These are phyloP conservation scores for Corynorhinus townsendii DNA, from an alignment of 2,113 vertebrate genomes.

Conservation along the genomic window DNA sequence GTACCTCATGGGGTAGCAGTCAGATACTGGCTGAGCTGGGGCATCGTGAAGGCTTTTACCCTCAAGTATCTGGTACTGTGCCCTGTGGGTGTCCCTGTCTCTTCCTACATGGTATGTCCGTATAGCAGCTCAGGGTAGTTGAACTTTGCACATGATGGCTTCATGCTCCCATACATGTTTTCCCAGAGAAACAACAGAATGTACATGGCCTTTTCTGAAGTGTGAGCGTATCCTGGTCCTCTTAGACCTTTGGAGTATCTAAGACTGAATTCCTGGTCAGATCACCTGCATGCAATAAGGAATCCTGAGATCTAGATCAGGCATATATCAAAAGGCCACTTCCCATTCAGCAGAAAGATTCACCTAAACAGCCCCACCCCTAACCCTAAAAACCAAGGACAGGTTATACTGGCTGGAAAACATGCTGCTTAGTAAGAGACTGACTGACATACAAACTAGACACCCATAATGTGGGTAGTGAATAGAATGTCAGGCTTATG, in stretches of 20 bases:
- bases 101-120: neutral
- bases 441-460: neutral
- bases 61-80: neutral
- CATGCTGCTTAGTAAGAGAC: neutral
- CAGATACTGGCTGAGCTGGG: neutral
- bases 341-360: neutral
- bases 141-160: neutral
- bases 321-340: neutral
- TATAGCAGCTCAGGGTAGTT: neutral
- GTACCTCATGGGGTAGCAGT: neutral
- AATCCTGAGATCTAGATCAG: neutral
- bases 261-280: neutral
- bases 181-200: neutral
- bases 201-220: neutral
- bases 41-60: neutral
- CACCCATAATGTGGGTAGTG: neutral
- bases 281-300: neutral
- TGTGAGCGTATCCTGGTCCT: neutral
- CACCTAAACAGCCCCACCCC: neutral
- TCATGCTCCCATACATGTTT: neutral
- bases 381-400: neutral
- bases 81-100: neutral
- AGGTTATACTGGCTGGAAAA: neutral
- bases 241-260: neutral
- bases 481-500: neutral